A percentile compares a stretch with the other conserved stretches of the same genome.
These are phyloP conservation scores for Jacana jacana DNA, from an alignment of 2,113 vertebrate genomes.

Conservation along the genomic window DNA sequence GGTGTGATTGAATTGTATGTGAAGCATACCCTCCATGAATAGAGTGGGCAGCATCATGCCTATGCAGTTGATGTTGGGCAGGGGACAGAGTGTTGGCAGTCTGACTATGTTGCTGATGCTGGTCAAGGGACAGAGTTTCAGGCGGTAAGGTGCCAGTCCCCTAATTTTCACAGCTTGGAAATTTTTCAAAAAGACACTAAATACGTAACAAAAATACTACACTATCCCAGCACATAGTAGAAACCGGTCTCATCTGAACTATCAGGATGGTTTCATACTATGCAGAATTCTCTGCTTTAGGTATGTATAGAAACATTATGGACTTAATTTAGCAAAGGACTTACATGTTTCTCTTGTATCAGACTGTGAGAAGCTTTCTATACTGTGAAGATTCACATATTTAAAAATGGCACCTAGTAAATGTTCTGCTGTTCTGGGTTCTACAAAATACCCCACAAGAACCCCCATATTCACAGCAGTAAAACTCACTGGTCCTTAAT, in stretches of 20 bases:
- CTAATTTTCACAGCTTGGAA: background rate
- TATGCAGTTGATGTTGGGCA: rapidly evolving
- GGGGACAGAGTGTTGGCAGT: background rate
- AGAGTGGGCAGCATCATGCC: no score
- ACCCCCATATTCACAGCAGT: background rate
- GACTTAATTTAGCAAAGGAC: background rate
- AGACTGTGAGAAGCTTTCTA: background rate
- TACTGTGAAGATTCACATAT: rapidly evolving
- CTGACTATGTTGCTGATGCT: rapidly evolving
- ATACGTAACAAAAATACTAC: background rate
- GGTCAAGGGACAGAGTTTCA: background rate
- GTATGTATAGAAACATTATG: background rate
- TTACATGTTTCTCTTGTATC: background rate
- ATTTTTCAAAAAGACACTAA: background rate
- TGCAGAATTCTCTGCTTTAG: background rate
- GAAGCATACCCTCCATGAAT: background rate
- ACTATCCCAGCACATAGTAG: background rate
- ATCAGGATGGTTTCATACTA: background rate
- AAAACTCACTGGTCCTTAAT: background rate
- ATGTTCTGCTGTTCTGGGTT: background rate
- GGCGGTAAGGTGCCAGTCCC: background rate
- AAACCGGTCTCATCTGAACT: background rate
- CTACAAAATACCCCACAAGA: background rate
- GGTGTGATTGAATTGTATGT: no score
- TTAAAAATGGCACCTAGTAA: background rate